Base-by-base conservation (phyloP, 35 echinoderm and acorn worm species). In the Lytechinus pictus region DNA sequence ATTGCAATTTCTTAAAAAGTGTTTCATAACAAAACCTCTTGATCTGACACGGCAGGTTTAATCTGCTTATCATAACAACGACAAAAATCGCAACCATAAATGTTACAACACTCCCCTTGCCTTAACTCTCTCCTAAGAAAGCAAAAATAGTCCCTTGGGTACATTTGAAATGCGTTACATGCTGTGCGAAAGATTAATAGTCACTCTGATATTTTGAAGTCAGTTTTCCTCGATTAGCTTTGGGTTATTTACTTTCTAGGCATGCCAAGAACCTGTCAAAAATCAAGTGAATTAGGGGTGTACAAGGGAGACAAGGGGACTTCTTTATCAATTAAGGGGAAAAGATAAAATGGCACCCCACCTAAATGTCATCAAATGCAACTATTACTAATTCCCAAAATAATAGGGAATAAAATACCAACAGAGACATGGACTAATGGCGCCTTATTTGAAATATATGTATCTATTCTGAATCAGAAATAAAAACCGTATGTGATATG, bases 21-120 rank as follows among this genome's bases (percentile, higher is more conserved):
- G 66, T 79, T 24, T 79, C n/a, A 79, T 79, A 16, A 79, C n/a
- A 79, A 79, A 14, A 79, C 66, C n/a, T 21, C n/a, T 79, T 24
- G n/a, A n/a, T 79, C 0, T 79, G 66, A 79, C 66, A 79, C 66
- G 21, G 66, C 66, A 79, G 66, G 66, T 79, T 44, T 24, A 79
- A n/a, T 79, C 66, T 79, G 66, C 66, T 79, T 79, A 79, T 79
- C 66, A 79, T 7, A 79, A 79, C 66, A 79, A 79, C n/a, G 66
- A 79, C 66, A 79, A 79, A 79, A 79, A 24, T 79, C 66, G n/a
- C 6, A 79, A n/a, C 66, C 16, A 7, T 79, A 79, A 79, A 79
- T 79, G 66, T 79, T 79, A 79, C 19, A 79, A 24, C 24, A 72
- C 61, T 72, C n/a, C n/a, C 66, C 66, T 58, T 24, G 66, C 21